Evolutionary conservation across 2,888 invertebrate genomes (phyloP).

Genomic region (Patella pellucida): DNA sequence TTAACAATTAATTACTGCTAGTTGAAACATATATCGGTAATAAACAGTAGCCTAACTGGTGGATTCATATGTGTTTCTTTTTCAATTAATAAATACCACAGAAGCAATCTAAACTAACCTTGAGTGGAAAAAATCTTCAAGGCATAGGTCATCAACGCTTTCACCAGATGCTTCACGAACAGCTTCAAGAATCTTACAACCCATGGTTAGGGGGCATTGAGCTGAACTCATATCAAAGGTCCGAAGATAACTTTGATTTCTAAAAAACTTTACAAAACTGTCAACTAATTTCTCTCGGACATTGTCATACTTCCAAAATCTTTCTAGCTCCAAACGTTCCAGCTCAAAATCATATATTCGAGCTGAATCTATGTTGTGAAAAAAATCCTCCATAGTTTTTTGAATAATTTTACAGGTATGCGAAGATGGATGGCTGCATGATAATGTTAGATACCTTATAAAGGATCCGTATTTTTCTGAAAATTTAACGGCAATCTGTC

Average conservation of each 20-base stretch:
- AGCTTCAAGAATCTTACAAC: constrained; percentile 51
- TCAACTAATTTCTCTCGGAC: constrained; percentile 48
- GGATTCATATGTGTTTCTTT: too few relatives aligned
- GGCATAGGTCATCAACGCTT: constrained; percentile 43
- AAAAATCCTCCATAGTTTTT: constrained; percentile 47
- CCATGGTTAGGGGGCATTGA: constrained; percentile 42
- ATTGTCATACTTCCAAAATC: constrained; percentile 59
- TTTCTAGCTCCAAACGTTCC: constrained; percentile 50
- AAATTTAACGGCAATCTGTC: constrained; percentile 44
- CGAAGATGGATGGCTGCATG: constrained; percentile 54
- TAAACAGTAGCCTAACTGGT: too few relatives aligned
- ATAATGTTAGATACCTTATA: constrained; percentile 47
- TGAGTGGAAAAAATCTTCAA: constrained; percentile 59
- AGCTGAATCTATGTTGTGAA: constrained; percentile 44
- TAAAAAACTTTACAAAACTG: constrained; percentile 50
- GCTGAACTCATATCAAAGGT: constrained; percentile 52
- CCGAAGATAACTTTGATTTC: constrained; percentile 42
- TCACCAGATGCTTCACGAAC: constrained; percentile 46
- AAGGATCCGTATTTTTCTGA: constrained; percentile 47
- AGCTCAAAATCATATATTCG: constrained; percentile 49
- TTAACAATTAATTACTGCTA: too few relatives aligned
- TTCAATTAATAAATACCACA: too few relatives aligned
- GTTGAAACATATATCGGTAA: too few relatives aligned
- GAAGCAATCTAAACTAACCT: background rate
- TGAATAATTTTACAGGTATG: constrained; percentile 53